Conservation (phyloP, 2,797 vertebrate genomes). For the Zalophus californianus region DNA sequence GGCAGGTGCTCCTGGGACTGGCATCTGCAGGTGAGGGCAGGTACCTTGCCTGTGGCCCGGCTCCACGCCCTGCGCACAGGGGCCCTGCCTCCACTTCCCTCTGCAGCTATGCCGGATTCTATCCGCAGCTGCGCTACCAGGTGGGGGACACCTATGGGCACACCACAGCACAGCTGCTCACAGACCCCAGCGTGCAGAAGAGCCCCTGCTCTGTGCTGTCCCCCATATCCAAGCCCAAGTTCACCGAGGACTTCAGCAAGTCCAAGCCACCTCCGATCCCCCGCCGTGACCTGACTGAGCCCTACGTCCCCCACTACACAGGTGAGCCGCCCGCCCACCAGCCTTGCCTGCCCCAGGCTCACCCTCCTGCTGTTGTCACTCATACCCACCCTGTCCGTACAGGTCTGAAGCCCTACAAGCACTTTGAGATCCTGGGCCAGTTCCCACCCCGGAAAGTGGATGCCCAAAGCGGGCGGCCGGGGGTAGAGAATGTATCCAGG, state of each 20-base stretch:
- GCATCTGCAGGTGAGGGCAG: not conserved
- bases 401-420: slow-evolving; percentile 74
- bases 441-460: not conserved
- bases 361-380: not conserved
- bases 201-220: slow-evolving; percentile 82
- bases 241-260: slow-evolving; percentile 77
- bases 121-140: slow-evolving; percentile 84
- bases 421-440: slow-evolving; percentile 61
- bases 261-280: not conserved
- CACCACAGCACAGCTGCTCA: slow-evolving; percentile 77
- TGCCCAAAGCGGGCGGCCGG: not conserved
- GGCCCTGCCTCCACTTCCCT: not conserved
- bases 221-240: slow-evolving; percentile 74
- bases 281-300: slow-evolving; percentile 67
- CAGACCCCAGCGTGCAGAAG: slow-evolving; percentile 74
- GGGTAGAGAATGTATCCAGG: not conserved
- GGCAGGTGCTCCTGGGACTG: too few relatives aligned
- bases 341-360: rapidly evolving
- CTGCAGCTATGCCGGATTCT: slow-evolving; percentile 82
- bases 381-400: not conserved
- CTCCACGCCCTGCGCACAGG: rapidly evolving
- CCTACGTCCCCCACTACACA: slow-evolving; percentile 74
- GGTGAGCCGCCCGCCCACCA: not conserved
- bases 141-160: slow-evolving; percentile 80
- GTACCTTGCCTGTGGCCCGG: not conserved